Evolutionary conservation across 2,797 vertebrate genomes (phyloP).

Genomic region (Picus viridis): DNA sequence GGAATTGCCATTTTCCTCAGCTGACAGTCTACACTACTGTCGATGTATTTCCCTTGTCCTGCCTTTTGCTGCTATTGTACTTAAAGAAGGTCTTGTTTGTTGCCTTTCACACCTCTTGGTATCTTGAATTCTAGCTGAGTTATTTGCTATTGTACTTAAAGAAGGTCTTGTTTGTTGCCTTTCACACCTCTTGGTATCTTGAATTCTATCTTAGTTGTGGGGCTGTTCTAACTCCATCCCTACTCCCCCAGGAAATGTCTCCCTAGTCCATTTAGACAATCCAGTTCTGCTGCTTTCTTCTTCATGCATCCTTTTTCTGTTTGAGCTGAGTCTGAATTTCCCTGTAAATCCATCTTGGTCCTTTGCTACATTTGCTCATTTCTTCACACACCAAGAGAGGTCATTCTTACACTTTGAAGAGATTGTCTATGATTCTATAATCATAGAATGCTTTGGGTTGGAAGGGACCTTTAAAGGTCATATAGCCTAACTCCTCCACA

Average conservation of each 20-base stretch:
- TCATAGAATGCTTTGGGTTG: background rate
- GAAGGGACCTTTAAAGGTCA: too few species aligned
- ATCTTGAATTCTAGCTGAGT: background rate
- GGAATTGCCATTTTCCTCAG: background rate
- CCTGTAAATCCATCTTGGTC: background rate
- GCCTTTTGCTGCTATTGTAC: background rate
- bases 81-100: background rate
- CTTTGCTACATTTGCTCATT: background rate
- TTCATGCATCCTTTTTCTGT: background rate
- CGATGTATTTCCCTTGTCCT: background rate
- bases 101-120: background rate
- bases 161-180: background rate
- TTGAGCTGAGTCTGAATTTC: background rate
- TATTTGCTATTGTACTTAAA: background rate
- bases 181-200: background rate
- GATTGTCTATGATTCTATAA: background rate
- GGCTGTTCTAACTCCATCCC: background rate
- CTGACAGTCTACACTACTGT: background rate
- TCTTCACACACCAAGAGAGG: background rate
- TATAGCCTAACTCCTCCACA: too few species aligned
- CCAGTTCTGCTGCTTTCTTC: background rate
- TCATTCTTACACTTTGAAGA: background rate
- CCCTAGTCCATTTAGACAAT: background rate
- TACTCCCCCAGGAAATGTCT: background rate
- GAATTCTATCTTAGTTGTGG: background rate